These are phyloP conservation scores for Drosophila pachea DNA, from an alignment of 1,140 invertebrate genomes.

Conservation along the genomic window DNA sequence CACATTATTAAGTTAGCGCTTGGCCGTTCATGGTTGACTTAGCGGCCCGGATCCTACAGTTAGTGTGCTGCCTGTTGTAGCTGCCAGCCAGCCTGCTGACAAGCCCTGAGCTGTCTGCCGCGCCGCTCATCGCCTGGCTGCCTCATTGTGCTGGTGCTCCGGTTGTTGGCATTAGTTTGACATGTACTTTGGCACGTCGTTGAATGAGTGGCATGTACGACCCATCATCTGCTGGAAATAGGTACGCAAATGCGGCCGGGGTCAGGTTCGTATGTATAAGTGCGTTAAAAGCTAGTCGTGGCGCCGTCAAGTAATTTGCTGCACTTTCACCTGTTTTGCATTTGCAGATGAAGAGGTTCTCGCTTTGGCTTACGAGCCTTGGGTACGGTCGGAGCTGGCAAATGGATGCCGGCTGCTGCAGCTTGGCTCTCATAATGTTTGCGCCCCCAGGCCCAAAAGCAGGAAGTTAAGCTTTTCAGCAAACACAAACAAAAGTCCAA, in stretches of 20 bases:
- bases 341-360: constrained; percentile 18
- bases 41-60: constrained; percentile 9
- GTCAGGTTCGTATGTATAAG: constrained; percentile 4
- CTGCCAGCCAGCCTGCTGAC: background rate
- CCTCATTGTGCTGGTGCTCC: constrained; percentile 54
- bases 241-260: constrained; percentile 7
- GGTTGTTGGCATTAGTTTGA: constrained; percentile 69
- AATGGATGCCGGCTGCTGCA: background rate
- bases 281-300: constrained; percentile 24
- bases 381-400: background rate
- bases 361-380: background rate
- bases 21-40: constrained; percentile 52
- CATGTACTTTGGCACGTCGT: constrained; percentile 76
- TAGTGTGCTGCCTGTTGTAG: background rate
- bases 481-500: constrained; percentile 76
- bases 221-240: constrained; percentile 8
- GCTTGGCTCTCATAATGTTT: constrained; percentile 56
- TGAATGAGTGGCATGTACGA: constrained; percentile 51
- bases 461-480: constrained; percentile 76
- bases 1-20: constrained; percentile 68
- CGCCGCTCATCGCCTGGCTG: constrained; percentile 42
- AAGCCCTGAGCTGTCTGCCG: constrained; percentile 23
- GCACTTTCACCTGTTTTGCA: constrained; percentile 56
- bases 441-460: constrained; percentile 58
- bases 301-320: constrained; percentile 66